These are phyloP conservation scores for Megastigmus dorsalis DNA, from an alignment of 2,888 invertebrate species.

Conservation along the genomic window DNA sequence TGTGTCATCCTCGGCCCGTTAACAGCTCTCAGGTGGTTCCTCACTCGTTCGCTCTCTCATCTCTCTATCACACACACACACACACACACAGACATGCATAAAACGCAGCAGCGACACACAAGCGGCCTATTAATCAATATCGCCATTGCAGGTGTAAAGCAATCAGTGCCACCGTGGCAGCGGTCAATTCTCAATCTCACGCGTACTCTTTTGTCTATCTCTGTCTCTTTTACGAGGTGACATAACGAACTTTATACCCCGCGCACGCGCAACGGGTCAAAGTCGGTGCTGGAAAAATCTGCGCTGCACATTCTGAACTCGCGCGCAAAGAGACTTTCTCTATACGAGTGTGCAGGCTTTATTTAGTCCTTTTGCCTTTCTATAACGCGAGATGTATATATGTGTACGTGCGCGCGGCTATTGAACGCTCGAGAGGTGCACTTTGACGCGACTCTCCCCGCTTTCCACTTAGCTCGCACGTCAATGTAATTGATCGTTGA, in stretches of 20 bases:
- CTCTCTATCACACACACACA: too few species aligned
- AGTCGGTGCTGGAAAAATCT: slow-evolving; percentile 9
- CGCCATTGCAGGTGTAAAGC: slow-evolving; percentile 70
- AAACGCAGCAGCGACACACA: slow-evolving; percentile 11
- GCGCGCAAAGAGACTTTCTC: slow-evolving; percentile 46
- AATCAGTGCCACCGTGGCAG: slow-evolving; percentile 62
- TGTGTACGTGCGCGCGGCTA: neutral
- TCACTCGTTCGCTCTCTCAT: slow-evolving; percentile 56
- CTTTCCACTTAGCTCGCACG: slow-evolving; percentile 37
- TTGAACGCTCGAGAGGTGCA: neutral
- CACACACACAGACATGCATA: too few species aligned
- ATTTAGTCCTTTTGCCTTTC: slow-evolving; percentile 31
- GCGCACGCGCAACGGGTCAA: neutral
- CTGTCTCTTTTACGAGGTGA: neutral
- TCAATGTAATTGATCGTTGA: slow-evolving; percentile 50
- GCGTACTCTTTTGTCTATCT: neutral
- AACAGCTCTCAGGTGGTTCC: slow-evolving; percentile 65
- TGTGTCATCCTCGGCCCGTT: slow-evolving; percentile 73
- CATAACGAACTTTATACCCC: neutral
- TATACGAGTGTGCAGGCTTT: neutral
- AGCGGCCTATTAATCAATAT: slow-evolving; percentile 70
- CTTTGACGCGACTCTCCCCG: neutral
- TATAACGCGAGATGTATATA: too few species aligned
- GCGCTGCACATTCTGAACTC: neutral
- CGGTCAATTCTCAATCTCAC: slow-evolving; percentile 11